Conservation (phyloP, 1,140 invertebrate species). For the Melitaea cinxia region DNA sequence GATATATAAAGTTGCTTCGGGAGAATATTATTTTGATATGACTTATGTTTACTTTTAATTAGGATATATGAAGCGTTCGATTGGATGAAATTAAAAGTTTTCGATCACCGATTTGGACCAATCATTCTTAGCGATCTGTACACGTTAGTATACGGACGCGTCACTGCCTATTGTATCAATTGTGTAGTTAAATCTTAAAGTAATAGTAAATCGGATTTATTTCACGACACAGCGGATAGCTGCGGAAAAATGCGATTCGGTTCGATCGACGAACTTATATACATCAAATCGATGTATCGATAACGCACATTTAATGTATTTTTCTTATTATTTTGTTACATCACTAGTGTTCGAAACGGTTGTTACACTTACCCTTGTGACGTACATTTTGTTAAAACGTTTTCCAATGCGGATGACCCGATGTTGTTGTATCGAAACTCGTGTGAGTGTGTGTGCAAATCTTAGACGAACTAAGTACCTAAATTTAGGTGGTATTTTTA, state of each 20-base stretch:
- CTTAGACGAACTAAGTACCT: slow-evolving; percentile 74
- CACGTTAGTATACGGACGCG: slow-evolving; percentile 51
- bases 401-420: slow-evolving; percentile 26
- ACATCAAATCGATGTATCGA: slow-evolving; percentile 14
- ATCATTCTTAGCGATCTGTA: slow-evolving; percentile 49
- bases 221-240: background rate
- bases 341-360: slow-evolving; percentile 23
- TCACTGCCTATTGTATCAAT: slow-evolving; percentile 35
- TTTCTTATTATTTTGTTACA: slow-evolving; percentile 23
- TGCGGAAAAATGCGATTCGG: slow-evolving; percentile 5
- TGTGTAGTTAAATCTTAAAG: slow-evolving; percentile 34
- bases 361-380: slow-evolving; percentile 23
- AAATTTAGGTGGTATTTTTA: slow-evolving; percentile 70
- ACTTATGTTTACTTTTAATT: slow-evolving; percentile 54
- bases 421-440: slow-evolving; percentile 61
- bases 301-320: slow-evolving; percentile 19
- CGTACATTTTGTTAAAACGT: slow-evolving; percentile 53
- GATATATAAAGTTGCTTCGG: slow-evolving; percentile 51
- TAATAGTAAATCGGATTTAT: slow-evolving; percentile 20
- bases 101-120: slow-evolving; percentile 53
- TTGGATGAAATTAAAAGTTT: slow-evolving; percentile 28
- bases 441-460: slow-evolving; percentile 59
- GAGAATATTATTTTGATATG: slow-evolving; percentile 66
- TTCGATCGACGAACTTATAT: slow-evolving; percentile 6
- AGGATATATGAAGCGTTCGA: slow-evolving; percentile 20